Evolutionary conservation across 2,888 invertebrate species (phyloP).

Genomic region (Drosophila antonietae): DNA sequence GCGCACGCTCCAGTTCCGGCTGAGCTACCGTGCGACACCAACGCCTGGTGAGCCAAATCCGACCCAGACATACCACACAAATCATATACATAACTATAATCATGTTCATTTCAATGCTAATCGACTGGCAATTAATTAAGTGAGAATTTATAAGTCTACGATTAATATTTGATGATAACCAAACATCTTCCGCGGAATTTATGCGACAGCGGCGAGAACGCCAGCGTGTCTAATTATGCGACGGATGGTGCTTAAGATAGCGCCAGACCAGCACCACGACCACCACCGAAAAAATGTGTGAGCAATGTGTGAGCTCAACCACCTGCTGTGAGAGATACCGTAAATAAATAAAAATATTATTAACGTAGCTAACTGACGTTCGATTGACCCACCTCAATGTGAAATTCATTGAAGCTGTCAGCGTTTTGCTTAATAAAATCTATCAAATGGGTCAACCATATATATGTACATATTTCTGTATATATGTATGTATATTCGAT

Average conservation of each 20-base stretch:
- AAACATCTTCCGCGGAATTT: conserved; percentile 54
- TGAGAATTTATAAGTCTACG: conserved; percentile 41
- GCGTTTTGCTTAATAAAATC: conserved; percentile 37
- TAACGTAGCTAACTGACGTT: conserved; percentile 3
- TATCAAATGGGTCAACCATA: conserved; percentile 62
- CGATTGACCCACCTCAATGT: conserved; percentile 60
- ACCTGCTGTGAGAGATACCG: conserved; percentile 16
- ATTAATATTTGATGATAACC: conserved; percentile 50
- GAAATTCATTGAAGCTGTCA: conserved; percentile 48
- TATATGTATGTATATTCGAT: conserved; percentile 6
- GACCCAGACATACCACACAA: neutral
- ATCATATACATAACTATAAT: conserved; percentile 7
- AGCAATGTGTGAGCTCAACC: conserved; percentile 9
- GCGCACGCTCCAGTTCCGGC: conserved; percentile 33
- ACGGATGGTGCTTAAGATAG: conserved; percentile 28
- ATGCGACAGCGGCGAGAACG: conserved; percentile 38
- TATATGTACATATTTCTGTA: too few species aligned
- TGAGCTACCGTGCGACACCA: conserved; percentile 40
- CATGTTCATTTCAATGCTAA: conserved; percentile 66
- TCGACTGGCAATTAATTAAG: conserved; percentile 71
- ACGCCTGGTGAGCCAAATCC: conserved; percentile 48
- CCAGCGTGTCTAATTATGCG: conserved; percentile 45
- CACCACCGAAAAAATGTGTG: conserved; percentile 12
- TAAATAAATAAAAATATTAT: conserved; percentile 31
- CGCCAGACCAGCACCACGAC: conserved; percentile 15